Evolutionary conservation across 2,888 invertebrate species (phyloP), one percentile per base, ranked within the genome.

Genomic region (Tetanocera ferruginea): DNA sequence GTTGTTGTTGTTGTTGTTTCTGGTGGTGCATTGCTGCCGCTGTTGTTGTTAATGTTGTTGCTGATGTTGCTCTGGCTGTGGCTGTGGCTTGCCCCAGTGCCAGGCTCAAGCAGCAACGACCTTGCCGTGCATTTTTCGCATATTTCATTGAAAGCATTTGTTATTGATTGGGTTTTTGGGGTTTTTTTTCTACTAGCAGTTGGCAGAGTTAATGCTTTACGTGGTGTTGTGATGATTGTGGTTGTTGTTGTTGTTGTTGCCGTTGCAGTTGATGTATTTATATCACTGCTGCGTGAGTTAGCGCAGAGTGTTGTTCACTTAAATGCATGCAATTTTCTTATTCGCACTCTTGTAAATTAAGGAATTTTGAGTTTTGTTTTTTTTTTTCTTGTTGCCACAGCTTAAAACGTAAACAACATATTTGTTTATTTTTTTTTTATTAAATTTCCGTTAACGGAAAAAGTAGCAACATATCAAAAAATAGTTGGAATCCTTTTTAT

Each of bases 71-170:
- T 37, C 3, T 25, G n/a, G 49, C 23, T 34, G 49, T 43, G 37
- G 19, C 34, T 72, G 23, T 34, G 31, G 71, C 55, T 9, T 62
- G 78, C 74, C 76, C 79, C 80, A 80, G 83, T 83, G 79, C 82
- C 82, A 81, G 81, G 76, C 80, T 74, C 81, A 77, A 80, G 81
- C 82, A 80, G 81, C 80, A 80, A 85, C 86, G 87, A 86, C 87
- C 87, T 87, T 87, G 86, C 81, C 80, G 79, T 83, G 85, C 84
- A 87, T 87, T 86, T 84, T 86, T 80, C 83, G 82, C 85, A 86
- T 87, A 85, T 86, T 87, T 85, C 84, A 85, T 83, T 83, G 80
- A 76, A 82, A 84, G 55, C 71, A 71, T 67, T 75, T 75, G 52
- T 66, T 66, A 43, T 60, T 69, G 60, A 74, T 76, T 19, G 60